Evolutionary conservation across 2,797 vertebrate genomes (phyloP).

Genomic region (Melanotaenia pygmaea): DNA sequence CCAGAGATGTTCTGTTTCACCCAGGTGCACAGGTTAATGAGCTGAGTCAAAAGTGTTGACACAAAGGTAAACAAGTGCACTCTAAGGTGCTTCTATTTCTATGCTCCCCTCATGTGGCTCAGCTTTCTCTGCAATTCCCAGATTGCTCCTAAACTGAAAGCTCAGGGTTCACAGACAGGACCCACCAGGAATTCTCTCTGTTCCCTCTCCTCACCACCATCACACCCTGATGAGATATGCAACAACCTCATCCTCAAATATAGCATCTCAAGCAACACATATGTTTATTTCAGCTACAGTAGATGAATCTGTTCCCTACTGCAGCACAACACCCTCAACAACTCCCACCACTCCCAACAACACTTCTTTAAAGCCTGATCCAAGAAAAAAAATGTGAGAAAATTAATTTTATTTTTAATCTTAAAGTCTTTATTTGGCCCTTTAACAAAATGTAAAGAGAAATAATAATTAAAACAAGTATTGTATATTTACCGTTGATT

Average conservation of each 20-base stretch:
- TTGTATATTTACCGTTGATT: too few relatives aligned
- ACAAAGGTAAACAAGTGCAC: constrained; percentile 81
- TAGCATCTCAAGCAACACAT: constrained; percentile 78
- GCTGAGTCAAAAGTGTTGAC: constrained; percentile 76
- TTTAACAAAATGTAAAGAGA: too few relatives aligned
- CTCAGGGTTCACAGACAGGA: constrained; percentile 52
- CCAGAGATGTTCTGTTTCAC: constrained; percentile 54
- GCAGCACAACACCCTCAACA: constrained; percentile 42
- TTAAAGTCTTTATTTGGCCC: too few relatives aligned
- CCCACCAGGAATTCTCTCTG: constrained; percentile 61
- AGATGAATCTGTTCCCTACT: constrained; percentile 57
- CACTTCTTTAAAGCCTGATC: constrained; percentile 68
- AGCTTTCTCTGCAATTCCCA: constrained; percentile 54
- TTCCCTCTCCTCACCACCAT: constrained; percentile 64
- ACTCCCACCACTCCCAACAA: constrained; percentile 49
- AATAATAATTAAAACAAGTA: too few relatives aligned
- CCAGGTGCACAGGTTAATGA: constrained; percentile 76
- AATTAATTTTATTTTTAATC: too few relatives aligned
- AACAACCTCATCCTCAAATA: constrained; percentile 72
- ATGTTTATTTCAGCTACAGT: constrained; percentile 58
- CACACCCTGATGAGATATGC: constrained; percentile 71
- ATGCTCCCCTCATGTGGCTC: constrained; percentile 38
- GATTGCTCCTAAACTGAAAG: constrained; percentile 44
- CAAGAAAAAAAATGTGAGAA: too few relatives aligned
- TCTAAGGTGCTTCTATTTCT: constrained; percentile 70